Base-by-base conservation (phyloP, 2,888 invertebrate genomes). In the Xylota segnis region DNA sequence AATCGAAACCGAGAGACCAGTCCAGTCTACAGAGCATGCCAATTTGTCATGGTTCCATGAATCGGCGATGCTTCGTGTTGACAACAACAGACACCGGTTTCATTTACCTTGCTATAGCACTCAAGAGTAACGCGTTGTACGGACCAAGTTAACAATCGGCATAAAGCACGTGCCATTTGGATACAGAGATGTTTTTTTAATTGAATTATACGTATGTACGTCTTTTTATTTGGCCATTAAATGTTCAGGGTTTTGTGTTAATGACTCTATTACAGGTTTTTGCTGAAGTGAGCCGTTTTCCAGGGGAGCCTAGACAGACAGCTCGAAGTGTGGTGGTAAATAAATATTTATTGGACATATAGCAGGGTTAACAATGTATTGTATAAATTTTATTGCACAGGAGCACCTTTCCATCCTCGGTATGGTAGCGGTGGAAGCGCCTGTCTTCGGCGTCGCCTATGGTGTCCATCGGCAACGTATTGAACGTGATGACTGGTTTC, bases 401-500 rank as follows among this genome's bases (percentile, higher is more conserved):
- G 9, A 32, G 16, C 27, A 34, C 89, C 10, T 82, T 88, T 68
- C 94, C 94, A 94, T 0, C 93, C 94, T 59, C 92, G 91, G 88
- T 94, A 94, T 0, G 94, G 83, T 0, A 93, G 93, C 12, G n/a
- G 10, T 29, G 9, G 16, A 37, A 50, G 10, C 27, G 29, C 14
- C 10, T 78, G 84, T 54, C 89, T 87, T 5, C 91, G 89, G 9
- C 92, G 89, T 14, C 91, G 89, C 14, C 91, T 87, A 79, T 91
- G 91, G 87, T 91, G 90, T 29, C 90, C 90, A 58, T 90, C 90
- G 27, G 90, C 89, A 93, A 95, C 86, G 93, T 94, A 90, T 91
- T 92, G 92, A 40, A 94, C 91, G 88, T 94, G 94, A 87, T 94
- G 94, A 43, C 89, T 90, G 16, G 81, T 93, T 92, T 71, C 94